Conservation (phyloP, 2,888 invertebrate genomes). For the Cataglyphis cursor region DNA sequence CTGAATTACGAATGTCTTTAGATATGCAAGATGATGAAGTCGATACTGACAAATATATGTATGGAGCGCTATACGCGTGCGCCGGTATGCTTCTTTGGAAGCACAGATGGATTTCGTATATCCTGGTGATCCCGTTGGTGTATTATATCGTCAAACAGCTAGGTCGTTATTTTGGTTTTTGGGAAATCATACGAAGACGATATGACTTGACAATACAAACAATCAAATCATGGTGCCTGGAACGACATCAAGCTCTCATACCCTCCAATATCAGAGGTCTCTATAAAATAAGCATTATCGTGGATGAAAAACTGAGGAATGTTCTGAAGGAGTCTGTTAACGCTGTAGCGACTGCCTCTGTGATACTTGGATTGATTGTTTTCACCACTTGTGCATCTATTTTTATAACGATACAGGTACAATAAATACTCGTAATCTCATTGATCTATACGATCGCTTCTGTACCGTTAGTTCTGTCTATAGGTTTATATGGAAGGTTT, state of each 20-base stretch:
- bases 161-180: slow-evolving; percentile 86
- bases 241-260: slow-evolving; percentile 90
- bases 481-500: slow-evolving; percentile 98
- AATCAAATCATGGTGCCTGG: slow-evolving; percentile 89
- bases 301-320: slow-evolving; percentile 89
- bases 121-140: slow-evolving; percentile 92
- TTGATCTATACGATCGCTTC: not conserved
- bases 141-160: slow-evolving; percentile 90
- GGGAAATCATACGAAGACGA: slow-evolving; percentile 83
- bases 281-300: slow-evolving; percentile 90
- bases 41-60: slow-evolving; percentile 89
- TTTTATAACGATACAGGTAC: slow-evolving; percentile 94
- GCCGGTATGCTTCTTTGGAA: slow-evolving; percentile 95
- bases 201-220: slow-evolving; percentile 86
- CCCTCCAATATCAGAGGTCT: slow-evolving; percentile 94
- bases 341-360: slow-evolving; percentile 94
- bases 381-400: slow-evolving; percentile 93
- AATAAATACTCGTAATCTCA: not conserved
- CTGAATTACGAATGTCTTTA: slow-evolving; percentile 81
- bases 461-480: not conserved
- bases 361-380: slow-evolving; percentile 94
- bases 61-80: slow-evolving; percentile 93
- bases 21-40: slow-evolving; percentile 80
- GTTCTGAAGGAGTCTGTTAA: slow-evolving; percentile 93
- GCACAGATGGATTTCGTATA: slow-evolving; percentile 93